Percentiles rank a stretch among this genome's conserved stretches.
These are phyloP conservation scores for Tenthredo mesomela DNA, from an alignment of 2,888 invertebrate genomes.

Conservation along the genomic window DNA sequence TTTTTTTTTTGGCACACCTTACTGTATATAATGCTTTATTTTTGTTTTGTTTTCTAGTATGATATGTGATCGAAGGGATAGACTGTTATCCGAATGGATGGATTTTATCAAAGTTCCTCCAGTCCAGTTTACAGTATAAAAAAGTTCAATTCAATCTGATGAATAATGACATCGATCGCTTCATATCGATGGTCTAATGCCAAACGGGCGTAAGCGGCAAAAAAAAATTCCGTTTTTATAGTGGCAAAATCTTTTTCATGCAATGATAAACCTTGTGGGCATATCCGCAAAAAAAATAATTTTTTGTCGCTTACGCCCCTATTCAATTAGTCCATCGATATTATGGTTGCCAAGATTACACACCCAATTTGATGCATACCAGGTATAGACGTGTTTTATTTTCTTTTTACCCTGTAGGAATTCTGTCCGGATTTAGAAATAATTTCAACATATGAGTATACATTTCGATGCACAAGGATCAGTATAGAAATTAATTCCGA, in stretches of 20 bases:
- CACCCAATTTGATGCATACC: background rate
- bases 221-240: no score
- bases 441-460: background rate
- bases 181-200: no score
- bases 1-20: no score
- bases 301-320: no score
- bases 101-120: conserved; percentile 55
- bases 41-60: conserved; percentile 49
- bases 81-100: conserved; percentile 60
- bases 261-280: no score
- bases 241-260: no score
- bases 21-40: no score
- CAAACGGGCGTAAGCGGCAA: no score
- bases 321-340: no score
- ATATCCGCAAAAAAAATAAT: no score
- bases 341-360: conserved; percentile 13
- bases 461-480: background rate
- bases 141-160: background rate
- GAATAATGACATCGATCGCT: background rate
- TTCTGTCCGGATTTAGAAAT: conserved; percentile 1
- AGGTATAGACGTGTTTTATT: background rate
- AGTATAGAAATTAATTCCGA: background rate
- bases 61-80: conserved; percentile 60
- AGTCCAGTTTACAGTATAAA: background rate
- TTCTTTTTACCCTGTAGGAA: conserved; percentile 1